Evolutionary conservation across 1,140 invertebrate species (phyloP), one percentile per base, ranked within the genome.

Genomic region (Hycleus cichorii): DNA sequence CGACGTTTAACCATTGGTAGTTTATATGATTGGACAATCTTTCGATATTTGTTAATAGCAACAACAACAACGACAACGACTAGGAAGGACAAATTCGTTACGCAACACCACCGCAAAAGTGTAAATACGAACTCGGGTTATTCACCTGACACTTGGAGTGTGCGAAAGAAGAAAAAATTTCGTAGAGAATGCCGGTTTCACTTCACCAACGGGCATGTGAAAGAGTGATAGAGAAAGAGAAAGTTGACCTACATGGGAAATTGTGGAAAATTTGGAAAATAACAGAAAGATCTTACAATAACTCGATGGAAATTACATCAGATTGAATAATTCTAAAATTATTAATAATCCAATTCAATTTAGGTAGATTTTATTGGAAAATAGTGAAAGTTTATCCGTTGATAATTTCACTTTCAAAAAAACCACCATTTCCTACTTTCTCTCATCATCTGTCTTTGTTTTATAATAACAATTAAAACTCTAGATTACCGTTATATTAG

Each of bases 211-310:
- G 46, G 39, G 11, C 10, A 10, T 32, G 32, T 32, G 32, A 32
- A 32, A 4, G 32, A 32, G 32, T 32, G 32, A 32, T 7, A 32
- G 32, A 32, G 48, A n/a, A 68, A 72, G 70, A 72, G 69, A 72
- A 71, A 71, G 69, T 71, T 72, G 70, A 71, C 70, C 70, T 61
- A 72, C 66, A 71, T 72, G 63, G 52, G 4, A 32, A 32, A 32
- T 32, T 32, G 7, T 32, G 4, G 32, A 32, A 32, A 32, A 18
- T 18, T 32, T 32, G 4, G 32, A 32, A 32, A 32, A 5, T 32
- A 32, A 32, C 7, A 32, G 7, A 7, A 7, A 32, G 3, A 32
- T 5, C 32, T 32, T 32, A 32, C 32, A 32, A 1, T 32, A 32
- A 32, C 32, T 3, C 4, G 32, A 32, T 49, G 51, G 45, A 53